Percentiles rank a stretch among this genome's conserved stretches.
Evolutionary conservation across 2,888 invertebrate genomes (phyloP).

Genomic region (Chouioia cunea): DNA sequence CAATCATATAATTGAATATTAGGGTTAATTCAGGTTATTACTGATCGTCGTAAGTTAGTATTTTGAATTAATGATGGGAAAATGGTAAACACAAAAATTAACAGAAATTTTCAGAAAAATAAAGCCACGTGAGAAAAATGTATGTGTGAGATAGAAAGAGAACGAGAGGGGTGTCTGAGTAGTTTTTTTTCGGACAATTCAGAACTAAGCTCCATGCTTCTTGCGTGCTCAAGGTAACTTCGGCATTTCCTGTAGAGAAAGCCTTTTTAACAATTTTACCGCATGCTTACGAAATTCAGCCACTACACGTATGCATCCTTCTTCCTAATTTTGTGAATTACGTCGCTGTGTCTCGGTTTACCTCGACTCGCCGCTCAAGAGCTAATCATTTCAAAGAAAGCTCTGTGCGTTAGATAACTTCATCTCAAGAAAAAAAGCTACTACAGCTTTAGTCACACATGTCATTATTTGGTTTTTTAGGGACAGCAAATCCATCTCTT

Average conservation of each 20-base stretch:
- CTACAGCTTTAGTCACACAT: neutral
- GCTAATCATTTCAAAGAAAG: conserved; percentile 31
- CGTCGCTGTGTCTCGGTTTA: too few relatives aligned
- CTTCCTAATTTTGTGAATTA: too few relatives aligned
- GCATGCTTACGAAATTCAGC: conserved; percentile 11
- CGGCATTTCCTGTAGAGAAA: neutral
- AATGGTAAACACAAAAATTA: neutral
- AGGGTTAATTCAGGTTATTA: too few relatives aligned
- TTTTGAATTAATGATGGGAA: too few relatives aligned
- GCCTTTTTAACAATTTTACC: conserved; percentile 36
- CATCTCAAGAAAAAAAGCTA: conserved; percentile 22
- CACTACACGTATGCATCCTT: neutral
- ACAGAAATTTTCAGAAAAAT: neutral
- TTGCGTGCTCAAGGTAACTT: conserved; percentile 12
- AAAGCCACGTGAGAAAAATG: conserved; percentile 9
- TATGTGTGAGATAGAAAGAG: neutral
- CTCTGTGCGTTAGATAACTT: conserved; percentile 27
- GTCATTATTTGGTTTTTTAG: conserved; percentile 28
- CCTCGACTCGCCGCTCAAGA: neutral
- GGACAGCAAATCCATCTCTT: neutral
- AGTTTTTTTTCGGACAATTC: neutral
- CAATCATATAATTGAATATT: too few relatives aligned
- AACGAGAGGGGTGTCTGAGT: neutral
- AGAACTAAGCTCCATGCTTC: conserved; percentile 23
- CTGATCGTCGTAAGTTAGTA: too few relatives aligned